phyloP scores from a whole-genome alignment of 2,113 vertebrate genomes.

The Aix galericulata region DNA sequence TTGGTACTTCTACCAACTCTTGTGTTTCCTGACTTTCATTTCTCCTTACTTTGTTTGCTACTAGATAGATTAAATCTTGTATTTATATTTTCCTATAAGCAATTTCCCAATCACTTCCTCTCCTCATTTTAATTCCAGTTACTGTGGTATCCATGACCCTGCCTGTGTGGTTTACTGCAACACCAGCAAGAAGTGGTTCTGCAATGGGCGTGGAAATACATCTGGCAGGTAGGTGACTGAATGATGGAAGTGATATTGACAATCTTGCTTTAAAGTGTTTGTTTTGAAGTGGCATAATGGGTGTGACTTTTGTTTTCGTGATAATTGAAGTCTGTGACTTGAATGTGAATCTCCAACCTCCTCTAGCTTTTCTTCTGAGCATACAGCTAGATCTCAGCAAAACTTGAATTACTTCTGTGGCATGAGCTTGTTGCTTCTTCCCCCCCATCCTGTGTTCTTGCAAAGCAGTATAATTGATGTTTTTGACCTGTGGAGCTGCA shows the following conservation, averaged over 20 bases:
- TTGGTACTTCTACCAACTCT: neutral
- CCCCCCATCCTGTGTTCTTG: neutral
- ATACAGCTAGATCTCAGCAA: neutral
- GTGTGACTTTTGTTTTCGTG: neutral
- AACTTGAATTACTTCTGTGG: neutral
- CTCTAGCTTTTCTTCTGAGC: neutral
- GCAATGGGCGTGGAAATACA: slow-evolving; percentile 97
- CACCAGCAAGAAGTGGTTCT: slow-evolving; percentile 99
- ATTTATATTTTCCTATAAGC: neutral
- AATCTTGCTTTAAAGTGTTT: neutral
- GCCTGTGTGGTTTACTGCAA: slow-evolving; percentile 99
- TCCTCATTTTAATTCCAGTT: slow-evolving; percentile 76
- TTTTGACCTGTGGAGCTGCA: neutral
- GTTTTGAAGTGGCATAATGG: neutral
- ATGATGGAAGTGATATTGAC: accelerated
- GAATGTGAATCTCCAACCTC: neutral
- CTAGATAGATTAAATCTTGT: neutral
- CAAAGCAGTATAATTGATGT: neutral
- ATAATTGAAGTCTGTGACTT: neutral
- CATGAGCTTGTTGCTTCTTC: neutral
- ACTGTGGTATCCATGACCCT: slow-evolving; percentile 98
- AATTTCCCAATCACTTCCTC: neutral
- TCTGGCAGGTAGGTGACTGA: slow-evolving; percentile 88
- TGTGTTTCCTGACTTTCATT: neutral
- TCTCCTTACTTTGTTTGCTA: neutral